Conservation (phyloP, 2,113 vertebrate species). For the Lycaon pictus region DNA sequence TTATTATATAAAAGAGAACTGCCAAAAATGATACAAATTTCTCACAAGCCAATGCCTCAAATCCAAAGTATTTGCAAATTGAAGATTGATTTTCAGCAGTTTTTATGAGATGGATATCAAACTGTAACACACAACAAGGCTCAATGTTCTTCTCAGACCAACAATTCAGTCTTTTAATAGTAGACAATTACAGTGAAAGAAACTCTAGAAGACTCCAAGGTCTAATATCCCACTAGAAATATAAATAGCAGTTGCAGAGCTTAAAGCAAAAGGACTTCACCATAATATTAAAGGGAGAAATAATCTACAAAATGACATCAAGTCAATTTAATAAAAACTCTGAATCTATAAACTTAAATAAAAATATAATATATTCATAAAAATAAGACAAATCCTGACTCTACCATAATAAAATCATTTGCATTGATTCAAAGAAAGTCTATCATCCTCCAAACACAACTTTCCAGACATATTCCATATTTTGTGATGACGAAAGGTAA, state of each 20-base stretch:
- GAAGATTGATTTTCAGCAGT: constrained; percentile 53
- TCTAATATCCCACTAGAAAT: constrained; percentile 54
- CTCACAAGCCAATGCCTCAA: constrained; percentile 50
- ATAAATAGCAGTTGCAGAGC: constrained; percentile 56
- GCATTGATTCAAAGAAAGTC: background rate
- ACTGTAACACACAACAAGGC: background rate
- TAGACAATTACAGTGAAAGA: constrained; percentile 22
- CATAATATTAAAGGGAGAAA: constrained; percentile 40
- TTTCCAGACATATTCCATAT: background rate
- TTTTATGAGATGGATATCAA: constrained; percentile 67
- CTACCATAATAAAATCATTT: constrained; percentile 3
- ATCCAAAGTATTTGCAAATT: constrained; percentile 55
- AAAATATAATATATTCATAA: constrained; percentile 44
- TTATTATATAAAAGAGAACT: constrained; percentile 38
- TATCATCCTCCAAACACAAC: background rate
- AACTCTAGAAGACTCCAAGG: constrained; percentile 39
- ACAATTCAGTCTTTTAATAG: constrained; percentile 63
- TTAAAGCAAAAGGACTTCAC: constrained; percentile 50
- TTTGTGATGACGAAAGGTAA: background rate
- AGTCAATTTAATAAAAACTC: constrained; percentile 44
- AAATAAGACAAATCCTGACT: constrained; percentile 32
- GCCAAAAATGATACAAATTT: constrained; percentile 50
- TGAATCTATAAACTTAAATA: constrained; percentile 24
- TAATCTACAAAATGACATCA: constrained; percentile 41
- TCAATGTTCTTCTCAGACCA: constrained; percentile 47